Evolutionary conservation across 2,888 invertebrate genomes (phyloP), one percentile per base, ranked within the genome.

Genomic region (Glaucopsyche alexis): DNA sequence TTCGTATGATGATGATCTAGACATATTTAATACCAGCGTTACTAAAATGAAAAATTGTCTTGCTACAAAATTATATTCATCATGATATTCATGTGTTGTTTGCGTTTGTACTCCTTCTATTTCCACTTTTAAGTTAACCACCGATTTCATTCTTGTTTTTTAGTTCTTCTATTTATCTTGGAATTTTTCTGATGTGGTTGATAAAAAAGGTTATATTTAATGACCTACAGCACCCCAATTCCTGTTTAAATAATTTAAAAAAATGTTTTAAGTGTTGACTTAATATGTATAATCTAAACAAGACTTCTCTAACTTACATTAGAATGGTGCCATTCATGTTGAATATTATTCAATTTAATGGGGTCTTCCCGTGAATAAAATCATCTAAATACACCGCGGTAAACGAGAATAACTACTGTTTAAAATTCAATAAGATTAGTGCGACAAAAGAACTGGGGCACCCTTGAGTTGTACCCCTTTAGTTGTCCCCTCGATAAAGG

Each of bases 361-460:
- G 76, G 75, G 74, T 70, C 75, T 69, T 50, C 45, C 66, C 66
- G 67, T 75, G 75, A 75, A 77, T 76, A 71, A 73, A 74, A 74
- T 76, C 74, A 75, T 75, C 73, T 70, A 74, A 74, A 76, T 72
- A 72, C 52, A 84, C 84, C 85, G 87, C 80, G 89, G 89, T 89
- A 85, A 86, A 85, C 84, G 86, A 77, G 83, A 84, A 89, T 87
- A 86, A 89, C 81, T 81, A 79, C 77, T 79, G 79, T 82, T 81
- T 16, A 19, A 84, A 87, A 90, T 87, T 85, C 86, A 87, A 86
- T 87, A 87, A 86, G 83, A 85, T 85, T 84, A 82, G 79, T 82
- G 79, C 80, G 79, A 82, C 81, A 84, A 84, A 85, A 83, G 84
- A 82, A 81, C 80, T 79, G 82, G 84, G 81, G 83, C 79, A 81